Conservation (phyloP, 2,888 invertebrate genomes). For the Torymus texanus region DNA sequence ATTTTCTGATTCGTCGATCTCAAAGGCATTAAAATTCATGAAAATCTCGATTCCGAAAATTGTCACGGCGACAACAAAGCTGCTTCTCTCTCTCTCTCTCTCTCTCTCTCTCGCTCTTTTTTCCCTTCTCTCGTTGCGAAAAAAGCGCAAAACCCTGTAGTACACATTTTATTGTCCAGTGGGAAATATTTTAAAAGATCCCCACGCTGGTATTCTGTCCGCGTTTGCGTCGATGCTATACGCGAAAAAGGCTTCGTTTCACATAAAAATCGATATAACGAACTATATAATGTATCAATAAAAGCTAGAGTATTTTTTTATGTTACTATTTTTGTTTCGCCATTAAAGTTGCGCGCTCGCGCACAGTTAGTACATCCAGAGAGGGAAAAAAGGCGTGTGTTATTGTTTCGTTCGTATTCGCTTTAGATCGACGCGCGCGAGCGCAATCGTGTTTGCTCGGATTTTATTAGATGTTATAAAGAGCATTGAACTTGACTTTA, state of each 20-base stretch:
- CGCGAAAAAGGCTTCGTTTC: slow-evolving; percentile 12
- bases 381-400: background rate
- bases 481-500: slow-evolving; percentile 27
- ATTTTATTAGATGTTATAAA: slow-evolving; percentile 34
- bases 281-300: slow-evolving; percentile 11
- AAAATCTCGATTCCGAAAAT: too few relatives aligned
- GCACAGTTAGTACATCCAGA: background rate
- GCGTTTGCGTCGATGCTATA: background rate
- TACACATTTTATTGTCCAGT: slow-evolving; percentile 11
- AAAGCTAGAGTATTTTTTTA: slow-evolving; percentile 26
- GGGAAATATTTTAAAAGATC: slow-evolving; percentile 28
- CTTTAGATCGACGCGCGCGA: background rate
- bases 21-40: too few relatives aligned
- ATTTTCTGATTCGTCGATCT: too few relatives aligned
- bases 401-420: slow-evolving; percentile 20
- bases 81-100: too few relatives aligned
- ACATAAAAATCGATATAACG: slow-evolving; percentile 21
- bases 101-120: too few relatives aligned
- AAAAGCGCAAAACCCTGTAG: background rate
- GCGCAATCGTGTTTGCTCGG: background rate
- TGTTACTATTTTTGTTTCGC: slow-evolving; percentile 32
- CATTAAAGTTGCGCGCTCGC: background rate
- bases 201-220: slow-evolving; percentile 5
- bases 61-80: too few relatives aligned
- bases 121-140: background rate